These are phyloP conservation scores for Parazoanthus swiftii DNA, from an alignment of 92 coral and sea anemone species.

Conservation along the genomic window DNA sequence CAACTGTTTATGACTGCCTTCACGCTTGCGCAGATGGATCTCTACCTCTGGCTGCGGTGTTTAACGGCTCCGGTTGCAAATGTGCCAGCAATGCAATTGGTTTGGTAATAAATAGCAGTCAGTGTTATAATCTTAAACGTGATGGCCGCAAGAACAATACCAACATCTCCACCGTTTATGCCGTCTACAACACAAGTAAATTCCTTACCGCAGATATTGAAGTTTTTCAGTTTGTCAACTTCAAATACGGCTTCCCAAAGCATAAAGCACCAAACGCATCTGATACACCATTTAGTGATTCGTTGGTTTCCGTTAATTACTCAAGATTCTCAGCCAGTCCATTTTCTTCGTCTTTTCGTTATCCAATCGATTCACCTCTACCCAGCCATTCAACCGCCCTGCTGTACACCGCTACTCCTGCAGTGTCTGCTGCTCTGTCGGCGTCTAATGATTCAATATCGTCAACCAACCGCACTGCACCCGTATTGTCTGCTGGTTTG, in stretches of 20 bases:
- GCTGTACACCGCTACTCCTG: conserved; percentile 1
- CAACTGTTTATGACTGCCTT: conserved; percentile 43
- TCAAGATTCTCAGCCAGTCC: not conserved
- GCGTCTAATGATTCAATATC: not conserved
- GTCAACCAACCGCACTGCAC: not conserved
- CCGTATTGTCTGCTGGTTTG: not conserved
- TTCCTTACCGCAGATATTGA: conserved; percentile 19
- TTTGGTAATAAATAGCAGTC: conserved; percentile 8
- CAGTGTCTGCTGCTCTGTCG: not conserved
- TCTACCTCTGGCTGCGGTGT: conserved; percentile 69
- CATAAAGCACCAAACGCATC: not conserved
- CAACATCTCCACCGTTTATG: not conserved
- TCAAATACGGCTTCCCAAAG: not conserved
- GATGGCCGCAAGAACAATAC: not conserved
- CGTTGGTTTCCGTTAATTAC: not conserved
- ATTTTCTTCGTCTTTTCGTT: not conserved
- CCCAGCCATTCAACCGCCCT: conserved; percentile 1
- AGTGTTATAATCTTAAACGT: conserved; percentile 21
- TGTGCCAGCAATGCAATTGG: conserved; percentile 48
- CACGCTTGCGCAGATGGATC: conserved; percentile 58
- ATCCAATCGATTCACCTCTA: conserved; percentile 14
- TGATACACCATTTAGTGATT: not conserved
- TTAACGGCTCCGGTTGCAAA: conserved; percentile 57
- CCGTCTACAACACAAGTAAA: conserved; percentile 15
- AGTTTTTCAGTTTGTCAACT: conserved; percentile 23